Conservation (phyloP, 2,797 vertebrate species). For the Chaunax sp. region DNA sequence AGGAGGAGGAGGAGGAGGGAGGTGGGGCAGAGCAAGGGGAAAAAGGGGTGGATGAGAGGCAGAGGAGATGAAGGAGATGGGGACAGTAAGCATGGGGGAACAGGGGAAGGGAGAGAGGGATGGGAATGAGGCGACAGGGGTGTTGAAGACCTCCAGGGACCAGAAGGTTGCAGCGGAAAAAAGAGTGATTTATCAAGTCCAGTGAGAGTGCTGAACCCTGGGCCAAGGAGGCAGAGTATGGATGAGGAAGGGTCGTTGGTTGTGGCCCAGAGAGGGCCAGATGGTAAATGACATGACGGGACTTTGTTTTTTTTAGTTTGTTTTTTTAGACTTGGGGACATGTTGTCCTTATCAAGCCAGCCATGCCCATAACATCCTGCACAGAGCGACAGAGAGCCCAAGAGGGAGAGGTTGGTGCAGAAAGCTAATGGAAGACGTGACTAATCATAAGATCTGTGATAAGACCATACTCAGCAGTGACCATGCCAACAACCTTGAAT, state of each 20-base stretch:
- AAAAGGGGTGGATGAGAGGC: slow-evolving; percentile 24
- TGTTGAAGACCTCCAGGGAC: slow-evolving; percentile 56
- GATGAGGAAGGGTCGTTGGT: slow-evolving; percentile 24
- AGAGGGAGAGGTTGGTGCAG: slow-evolving; percentile 27
- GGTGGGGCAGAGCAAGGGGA: slow-evolving; percentile 21
- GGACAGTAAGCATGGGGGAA: slow-evolving; percentile 22
- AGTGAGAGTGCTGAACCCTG: slow-evolving; percentile 28
- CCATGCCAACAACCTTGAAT: slow-evolving; percentile 60
- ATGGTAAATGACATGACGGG: slow-evolving; percentile 64
- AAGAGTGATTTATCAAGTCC: slow-evolving; percentile 48
- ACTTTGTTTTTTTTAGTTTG: slow-evolving; percentile 16
- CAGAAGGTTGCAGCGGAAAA: slow-evolving; percentile 32
- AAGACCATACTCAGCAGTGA: slow-evolving; percentile 51
- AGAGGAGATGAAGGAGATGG: slow-evolving; percentile 8
- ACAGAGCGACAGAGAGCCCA: slow-evolving; percentile 18
- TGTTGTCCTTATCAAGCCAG: slow-evolving; percentile 57
- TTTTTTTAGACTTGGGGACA: slow-evolving; percentile 43
- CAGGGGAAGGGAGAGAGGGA: slow-evolving; percentile 12
- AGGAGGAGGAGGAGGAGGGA: slow-evolving; percentile 24
- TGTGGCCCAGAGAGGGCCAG: slow-evolving; percentile 40
- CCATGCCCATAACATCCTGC: slow-evolving; percentile 64
- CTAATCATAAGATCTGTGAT: slow-evolving; percentile 66
- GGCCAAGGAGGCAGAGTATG: slow-evolving; percentile 25
- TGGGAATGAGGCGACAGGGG: slow-evolving; percentile 38
- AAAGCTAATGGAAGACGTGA: slow-evolving; percentile 62